Percentiles rank a stretch among this genome's conserved stretches.
phyloP scores from a whole-genome alignment of 2,797 vertebrate genomes.

The Danio kyathit region DNA sequence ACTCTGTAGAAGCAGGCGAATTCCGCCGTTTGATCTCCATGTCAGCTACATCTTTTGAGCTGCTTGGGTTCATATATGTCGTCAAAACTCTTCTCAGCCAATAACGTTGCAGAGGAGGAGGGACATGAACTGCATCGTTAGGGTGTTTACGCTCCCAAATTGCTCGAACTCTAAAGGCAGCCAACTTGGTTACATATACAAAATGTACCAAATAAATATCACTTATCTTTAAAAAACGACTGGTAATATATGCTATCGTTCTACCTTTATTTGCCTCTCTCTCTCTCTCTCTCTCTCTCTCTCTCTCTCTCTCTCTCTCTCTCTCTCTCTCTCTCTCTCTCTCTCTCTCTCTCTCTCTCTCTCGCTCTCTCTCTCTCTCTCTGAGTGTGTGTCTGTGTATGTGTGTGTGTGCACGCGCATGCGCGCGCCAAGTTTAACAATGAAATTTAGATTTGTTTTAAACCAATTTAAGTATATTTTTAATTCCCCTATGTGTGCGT shows the following conservation, averaged over 20 bases:
- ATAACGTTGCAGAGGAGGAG: constrained; percentile 77
- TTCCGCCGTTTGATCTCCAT: constrained; percentile 82
- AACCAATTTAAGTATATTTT: background rate
- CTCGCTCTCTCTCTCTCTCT: too few relatives aligned
- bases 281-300: too few relatives aligned
- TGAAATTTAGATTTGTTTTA: background rate
- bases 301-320: too few relatives aligned
- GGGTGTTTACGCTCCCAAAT: constrained; percentile 83
- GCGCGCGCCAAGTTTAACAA: background rate
- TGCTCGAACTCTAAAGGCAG: constrained; percentile 76
- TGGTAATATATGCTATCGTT: background rate
- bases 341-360: too few relatives aligned
- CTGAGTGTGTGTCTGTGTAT: background rate
- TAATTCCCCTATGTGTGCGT: background rate
- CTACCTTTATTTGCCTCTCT: background rate
- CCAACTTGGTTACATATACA: background rate
- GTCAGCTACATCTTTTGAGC: constrained; percentile 89
- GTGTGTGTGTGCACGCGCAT: background rate
- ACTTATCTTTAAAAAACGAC: constrained; percentile 19
- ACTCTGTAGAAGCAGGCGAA: constrained; percentile 65
- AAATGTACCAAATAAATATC: constrained; percentile 23
- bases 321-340: too few relatives aligned
- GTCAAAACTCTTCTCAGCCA: constrained; percentile 82
- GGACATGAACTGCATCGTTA: constrained; percentile 74
- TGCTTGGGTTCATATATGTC: constrained; percentile 89